A percentile compares a stretch with the other conserved stretches of the same genome.
These are phyloP conservation scores for Physocephala rufipes DNA, from an alignment of 2,888 invertebrate genomes.

Conservation along the genomic window DNA sequence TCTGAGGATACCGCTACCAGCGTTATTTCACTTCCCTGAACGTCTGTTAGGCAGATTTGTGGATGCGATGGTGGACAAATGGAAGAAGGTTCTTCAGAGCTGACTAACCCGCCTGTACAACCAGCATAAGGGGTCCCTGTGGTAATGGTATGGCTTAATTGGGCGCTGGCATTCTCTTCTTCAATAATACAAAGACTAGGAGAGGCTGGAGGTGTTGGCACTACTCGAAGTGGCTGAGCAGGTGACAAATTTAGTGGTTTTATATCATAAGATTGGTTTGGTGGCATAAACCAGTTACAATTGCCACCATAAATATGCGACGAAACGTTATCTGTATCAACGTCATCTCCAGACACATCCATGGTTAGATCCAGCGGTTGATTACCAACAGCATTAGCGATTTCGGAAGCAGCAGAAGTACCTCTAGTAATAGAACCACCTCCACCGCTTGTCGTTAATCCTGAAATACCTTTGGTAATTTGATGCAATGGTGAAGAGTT, in stretches of 20 bases:
- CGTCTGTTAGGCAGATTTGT: slow-evolving; percentile 92
- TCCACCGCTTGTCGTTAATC: slow-evolving; percentile 75
- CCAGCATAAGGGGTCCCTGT: slow-evolving; percentile 58
- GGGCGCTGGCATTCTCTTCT: slow-evolving; percentile 72
- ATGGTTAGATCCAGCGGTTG: slow-evolving; percentile 65
- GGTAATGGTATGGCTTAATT: slow-evolving; percentile 61
- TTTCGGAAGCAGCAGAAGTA: slow-evolving; percentile 69
- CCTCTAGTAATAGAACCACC: slow-evolving; percentile 79
- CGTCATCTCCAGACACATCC: slow-evolving; percentile 56
- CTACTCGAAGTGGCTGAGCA: slow-evolving; percentile 63
- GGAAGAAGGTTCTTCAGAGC: slow-evolving; percentile 47
- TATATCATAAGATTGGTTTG: slow-evolving; percentile 57
- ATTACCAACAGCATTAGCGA: slow-evolving; percentile 51
- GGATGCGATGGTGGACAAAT: slow-evolving; percentile 70
- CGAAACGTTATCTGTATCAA: slow-evolving; percentile 35
- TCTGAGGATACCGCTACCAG: slow-evolving; percentile 79
- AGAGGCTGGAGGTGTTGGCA: slow-evolving; percentile 65
- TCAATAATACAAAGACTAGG: slow-evolving; percentile 79
- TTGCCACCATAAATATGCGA: slow-evolving; percentile 8
- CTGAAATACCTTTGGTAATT: slow-evolving; percentile 76
- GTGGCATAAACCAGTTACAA: slow-evolving; percentile 59
- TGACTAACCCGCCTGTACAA: slow-evolving; percentile 57
- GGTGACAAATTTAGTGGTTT: slow-evolving; percentile 65
- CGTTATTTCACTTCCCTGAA: slow-evolving; percentile 84
- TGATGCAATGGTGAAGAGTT: slow-evolving; percentile 73